Base-by-base conservation (phyloP, 2,888 invertebrate species). In the Xestia c-nigrum region DNA sequence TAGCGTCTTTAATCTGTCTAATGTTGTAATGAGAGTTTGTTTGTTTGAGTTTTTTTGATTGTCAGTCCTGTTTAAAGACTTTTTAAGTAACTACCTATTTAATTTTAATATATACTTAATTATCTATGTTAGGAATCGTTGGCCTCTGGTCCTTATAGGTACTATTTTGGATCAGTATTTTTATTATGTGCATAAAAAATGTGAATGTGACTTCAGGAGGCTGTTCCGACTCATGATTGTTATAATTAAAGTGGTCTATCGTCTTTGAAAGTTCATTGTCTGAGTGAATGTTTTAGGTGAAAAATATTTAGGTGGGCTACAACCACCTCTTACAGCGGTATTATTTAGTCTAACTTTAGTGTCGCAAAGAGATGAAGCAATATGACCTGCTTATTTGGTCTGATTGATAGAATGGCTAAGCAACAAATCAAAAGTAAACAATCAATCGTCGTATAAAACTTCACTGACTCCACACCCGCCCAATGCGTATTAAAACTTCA, bases 381-480 rank as follows among this genome's bases (percentile, higher is more conserved):
- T 57, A 57, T 16, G 24, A 24, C 57, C 57, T 57, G 14, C 16
- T 24, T 57, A 24, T 16, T 24, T 24, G 16, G 24, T 59, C 6
- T 61, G 64, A 64, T 43, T 64, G 7, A 43, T 16, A 43, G 64
- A 64, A n/a, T n/a, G 40, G n/a, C 7, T n/a, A 43, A 43, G 0
- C 1, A 7, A 64, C 14, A 4, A 43, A n/a, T 24, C 43, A 43
- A 46, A n/a, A n/a, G 43, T 14, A 40, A 64, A 64, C 14, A 47
- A 47, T 47, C 21, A 24, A 16, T 40, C 38, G 19, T 10, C 21
- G 1, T 19, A 40, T 40, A 1, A 77, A 73, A 3, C n/a, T 19
- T 79, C 63, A 81, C 70, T 43, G 52, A 40, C n/a, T 57, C 40
- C 46, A 52, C n/a, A 21, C 21, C 14, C 31, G 1, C 31, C 46